phyloP scores from a whole-genome alignment of 2,888 invertebrate species.

The Lissonota sp. region DNA sequence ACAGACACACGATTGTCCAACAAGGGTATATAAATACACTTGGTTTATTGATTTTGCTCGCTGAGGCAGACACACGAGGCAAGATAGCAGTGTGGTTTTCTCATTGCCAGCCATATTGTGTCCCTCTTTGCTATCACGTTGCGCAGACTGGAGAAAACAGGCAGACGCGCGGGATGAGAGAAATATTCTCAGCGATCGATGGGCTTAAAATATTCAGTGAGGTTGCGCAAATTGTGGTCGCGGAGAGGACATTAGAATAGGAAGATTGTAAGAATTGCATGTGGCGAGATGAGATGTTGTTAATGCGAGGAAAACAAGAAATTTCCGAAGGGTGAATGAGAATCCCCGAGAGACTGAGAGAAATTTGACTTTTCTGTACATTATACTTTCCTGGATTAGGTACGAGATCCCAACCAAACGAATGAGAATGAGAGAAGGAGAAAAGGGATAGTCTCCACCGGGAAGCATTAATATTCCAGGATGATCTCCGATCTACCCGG shows the following conservation, averaged over 20 bases:
- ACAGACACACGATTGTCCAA: slow-evolving; percentile 43
- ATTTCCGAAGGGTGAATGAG: slow-evolving; percentile 39
- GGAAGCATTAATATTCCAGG: slow-evolving; percentile 77
- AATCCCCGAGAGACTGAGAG: slow-evolving; percentile 23
- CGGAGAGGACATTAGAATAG: neutral
- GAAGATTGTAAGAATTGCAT: slow-evolving; percentile 13
- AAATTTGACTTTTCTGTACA: slow-evolving; percentile 14
- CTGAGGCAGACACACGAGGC: slow-evolving; percentile 41
- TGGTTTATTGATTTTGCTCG: slow-evolving; percentile 62
- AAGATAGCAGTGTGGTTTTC: slow-evolving; percentile 41
- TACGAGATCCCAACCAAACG: slow-evolving; percentile 14
- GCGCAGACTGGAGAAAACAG: no score
- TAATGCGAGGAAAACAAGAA: slow-evolving; percentile 25
- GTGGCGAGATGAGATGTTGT: neutral
- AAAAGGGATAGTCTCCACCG: slow-evolving; percentile 10
- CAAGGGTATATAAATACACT: slow-evolving; percentile 61
- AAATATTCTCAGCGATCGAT: slow-evolving; percentile 43
- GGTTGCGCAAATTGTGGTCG: neutral
- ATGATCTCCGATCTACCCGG: slow-evolving; percentile 68
- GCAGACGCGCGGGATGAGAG: neutral
- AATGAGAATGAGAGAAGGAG: slow-evolving; percentile 28
- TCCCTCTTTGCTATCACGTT: neutral
- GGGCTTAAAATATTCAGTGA: slow-evolving; percentile 26
- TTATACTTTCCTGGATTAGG: slow-evolving; percentile 23
- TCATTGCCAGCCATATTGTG: slow-evolving; percentile 30